Evolutionary conservation across 2,113 vertebrate species (phyloP).

Genomic region (Heliornis fulica): DNA sequence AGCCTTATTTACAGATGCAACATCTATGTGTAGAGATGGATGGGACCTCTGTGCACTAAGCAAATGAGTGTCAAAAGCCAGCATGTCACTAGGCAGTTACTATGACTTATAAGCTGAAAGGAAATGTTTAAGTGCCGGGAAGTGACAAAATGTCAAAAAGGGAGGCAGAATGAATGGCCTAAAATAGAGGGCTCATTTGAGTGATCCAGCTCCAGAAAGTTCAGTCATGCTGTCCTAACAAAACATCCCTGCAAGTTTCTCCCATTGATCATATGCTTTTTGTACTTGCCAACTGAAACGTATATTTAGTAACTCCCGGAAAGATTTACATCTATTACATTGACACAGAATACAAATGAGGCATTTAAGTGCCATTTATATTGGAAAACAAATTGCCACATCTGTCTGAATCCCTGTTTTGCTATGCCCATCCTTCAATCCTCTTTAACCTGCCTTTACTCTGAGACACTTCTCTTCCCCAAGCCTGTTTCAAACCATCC

Average conservation of each 20-base stretch:
- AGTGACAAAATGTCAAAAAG: background rate
- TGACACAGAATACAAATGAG: slow-evolving; percentile 49
- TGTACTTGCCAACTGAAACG: slow-evolving; percentile 23
- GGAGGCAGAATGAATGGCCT: background rate
- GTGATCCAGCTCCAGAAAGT: background rate
- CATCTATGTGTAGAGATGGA: background rate
- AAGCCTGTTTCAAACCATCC: background rate
- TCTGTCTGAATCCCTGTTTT: slow-evolving; percentile 1
- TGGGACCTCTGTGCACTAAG: background rate
- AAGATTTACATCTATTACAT: slow-evolving; percentile 48
- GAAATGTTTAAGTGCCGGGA: background rate
- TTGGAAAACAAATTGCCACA: slow-evolving; percentile 18
- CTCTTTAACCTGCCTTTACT: background rate
- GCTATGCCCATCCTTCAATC: background rate
- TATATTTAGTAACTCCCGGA: slow-evolving; percentile 23
- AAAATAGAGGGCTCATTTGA: background rate
- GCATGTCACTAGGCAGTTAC: background rate
- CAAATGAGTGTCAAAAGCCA: background rate
- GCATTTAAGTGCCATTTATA: slow-evolving; percentile 11
- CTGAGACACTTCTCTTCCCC: background rate
- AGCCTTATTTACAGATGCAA: background rate
- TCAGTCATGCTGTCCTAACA: background rate
- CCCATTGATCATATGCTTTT: slow-evolving; percentile 15
- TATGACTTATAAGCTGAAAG: background rate
- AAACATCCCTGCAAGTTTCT: background rate